Evolutionary conservation across 2,797 vertebrate species (phyloP), one percentile per base, ranked within the genome.

Genomic region (Fratercula arctica): DNA sequence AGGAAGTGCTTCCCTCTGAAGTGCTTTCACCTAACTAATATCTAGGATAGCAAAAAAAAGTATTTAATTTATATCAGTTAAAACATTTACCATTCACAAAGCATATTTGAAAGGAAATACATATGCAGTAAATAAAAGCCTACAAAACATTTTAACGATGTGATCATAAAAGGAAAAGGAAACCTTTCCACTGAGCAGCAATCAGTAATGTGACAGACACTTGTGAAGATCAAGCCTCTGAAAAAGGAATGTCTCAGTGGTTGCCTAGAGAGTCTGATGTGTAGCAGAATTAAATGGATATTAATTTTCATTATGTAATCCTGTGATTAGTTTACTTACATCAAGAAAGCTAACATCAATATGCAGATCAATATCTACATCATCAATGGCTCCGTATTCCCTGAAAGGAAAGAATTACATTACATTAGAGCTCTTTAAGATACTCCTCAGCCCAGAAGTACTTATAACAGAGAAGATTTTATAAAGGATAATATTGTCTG

Each of bases 311-410:
- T 41, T 41, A 41, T 41, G 41, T 41, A 41, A 41, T 41, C 41
- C 41, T 41, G 41, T 41, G 41, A 41, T 41, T 66, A 54, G 66
- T 94, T 97, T 97, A 99, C 99, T 99, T 98, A 99, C 99, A 98
- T 99, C 99, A 67, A 67, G 33, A 68, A 99, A 99, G 95, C 98
- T 98, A 96, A 98, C 98, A 97, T 99, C 98, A 87, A 99, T 98
- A 94, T 98, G 98, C 87, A 99, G 97, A 97, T 99, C 98, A 94
- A 99, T 99, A 97, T 98, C 98, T 94, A 98, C 98, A 95, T 99
- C 98, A 97, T 99, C 98, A 96, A 99, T 99, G 94, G 98, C 98
- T 98, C 98, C 98, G 94, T 67, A 67, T 67, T 67, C 66, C 98
- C 98, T 99, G 96, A 80, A 98, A 98, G 48, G 50, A 94, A 96